These are phyloP conservation scores for Machaerirhynchus nigripectus DNA, from an alignment of 2,113 vertebrate species.

Conservation along the genomic window DNA sequence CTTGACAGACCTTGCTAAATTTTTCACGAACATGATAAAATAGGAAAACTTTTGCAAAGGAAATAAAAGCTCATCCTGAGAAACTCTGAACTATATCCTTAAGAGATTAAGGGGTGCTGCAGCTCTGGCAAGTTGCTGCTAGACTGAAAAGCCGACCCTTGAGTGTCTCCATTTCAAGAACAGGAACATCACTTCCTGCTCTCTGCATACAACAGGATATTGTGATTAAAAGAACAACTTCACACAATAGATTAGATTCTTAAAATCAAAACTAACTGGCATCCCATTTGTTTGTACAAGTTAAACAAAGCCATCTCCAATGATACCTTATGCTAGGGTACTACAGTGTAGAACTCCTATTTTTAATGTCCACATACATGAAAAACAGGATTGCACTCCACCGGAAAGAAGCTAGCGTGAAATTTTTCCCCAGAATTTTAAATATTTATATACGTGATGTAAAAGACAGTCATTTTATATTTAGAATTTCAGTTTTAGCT, in stretches of 20 bases:
- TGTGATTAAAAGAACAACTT: not conserved
- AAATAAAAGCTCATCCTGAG: not conserved
- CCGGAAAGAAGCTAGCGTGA: not conserved
- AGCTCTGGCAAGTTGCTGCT: not conserved
- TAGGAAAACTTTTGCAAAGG: not conserved
- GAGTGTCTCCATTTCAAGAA: not conserved
- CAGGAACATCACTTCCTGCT: not conserved
- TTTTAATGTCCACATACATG: not conserved
- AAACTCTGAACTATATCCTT: not conserved
- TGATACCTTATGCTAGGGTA: accelerated
- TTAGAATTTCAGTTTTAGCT: not conserved
- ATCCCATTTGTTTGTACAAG: not conserved
- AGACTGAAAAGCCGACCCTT: not conserved
- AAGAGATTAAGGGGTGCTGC: no score
- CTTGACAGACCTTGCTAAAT: not conserved
- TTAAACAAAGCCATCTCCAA: not conserved
- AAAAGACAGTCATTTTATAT: not conserved
- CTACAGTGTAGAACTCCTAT: not conserved
- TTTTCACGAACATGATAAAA: not conserved
- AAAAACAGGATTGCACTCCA: not conserved
- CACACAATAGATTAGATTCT: not conserved
- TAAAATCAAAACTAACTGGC: not conserved
- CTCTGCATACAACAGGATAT: not conserved
- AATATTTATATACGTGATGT: not conserved
- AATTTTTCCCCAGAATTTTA: not conserved